These are phyloP conservation scores for Albula glossodonta DNA, from an alignment of 2,113 vertebrate genomes.

Conservation along the genomic window DNA sequence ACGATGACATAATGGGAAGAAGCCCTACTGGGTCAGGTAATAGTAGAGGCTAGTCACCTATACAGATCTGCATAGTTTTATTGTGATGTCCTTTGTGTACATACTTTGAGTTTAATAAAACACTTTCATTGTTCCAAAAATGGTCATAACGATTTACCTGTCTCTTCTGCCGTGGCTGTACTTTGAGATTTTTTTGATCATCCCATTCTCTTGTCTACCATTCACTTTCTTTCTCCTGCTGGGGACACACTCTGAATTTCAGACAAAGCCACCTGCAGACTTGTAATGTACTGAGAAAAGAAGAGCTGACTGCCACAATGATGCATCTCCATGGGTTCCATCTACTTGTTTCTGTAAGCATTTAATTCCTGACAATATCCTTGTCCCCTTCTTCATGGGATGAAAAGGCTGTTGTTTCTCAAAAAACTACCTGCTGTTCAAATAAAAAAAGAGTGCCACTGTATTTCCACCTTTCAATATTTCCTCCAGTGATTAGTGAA, in stretches of 20 bases:
- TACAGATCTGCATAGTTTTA: constrained; percentile 23
- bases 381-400: no score
- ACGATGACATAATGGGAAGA: constrained; percentile 1
- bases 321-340: not conserved
- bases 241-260: constrained; percentile 45
- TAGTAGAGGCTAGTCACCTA: constrained; percentile 28
- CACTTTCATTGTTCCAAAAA: constrained; percentile 56
- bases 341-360: not conserved
- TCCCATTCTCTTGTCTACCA: constrained; percentile 32
- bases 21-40: constrained; percentile 38
- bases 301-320: not conserved
- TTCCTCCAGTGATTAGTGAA: no score
- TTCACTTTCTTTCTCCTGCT: constrained; percentile 43
- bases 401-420: no score
- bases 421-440: no score
- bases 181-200: constrained; percentile 47
- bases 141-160: constrained; percentile 54
- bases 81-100: constrained; percentile 33
- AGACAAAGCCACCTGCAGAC: constrained; percentile 19
- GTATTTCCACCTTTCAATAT: no score
- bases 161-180: constrained; percentile 37
- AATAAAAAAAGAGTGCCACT: no score
- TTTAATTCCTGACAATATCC: no score
- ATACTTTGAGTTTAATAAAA: constrained; percentile 57
- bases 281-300: not conserved